Evolutionary conservation across 2,113 vertebrate species (phyloP), one percentile per base, ranked within the genome.

Genomic region (Chlorodrepanis virens): DNA sequence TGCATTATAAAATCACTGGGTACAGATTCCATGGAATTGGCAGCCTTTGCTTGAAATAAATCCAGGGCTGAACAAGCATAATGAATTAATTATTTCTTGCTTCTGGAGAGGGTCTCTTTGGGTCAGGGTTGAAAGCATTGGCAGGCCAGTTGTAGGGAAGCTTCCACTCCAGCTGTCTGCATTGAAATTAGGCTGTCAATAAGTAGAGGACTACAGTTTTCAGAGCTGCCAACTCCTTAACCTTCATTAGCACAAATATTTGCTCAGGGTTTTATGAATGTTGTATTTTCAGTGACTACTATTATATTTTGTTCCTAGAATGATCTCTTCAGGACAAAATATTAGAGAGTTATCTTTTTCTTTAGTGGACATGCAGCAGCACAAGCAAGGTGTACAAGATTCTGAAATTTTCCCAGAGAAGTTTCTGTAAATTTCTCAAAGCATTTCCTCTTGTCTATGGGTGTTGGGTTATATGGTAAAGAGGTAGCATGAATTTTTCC

Each of bases 191-290:
- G 94, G 16, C 23, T 59, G 59, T 76, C 60, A 1, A 85, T 89
- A 93, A 93, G 96, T 91, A 97, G 96, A 96, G 85, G 75, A 74
- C 75, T 93, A 93, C 97, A 96, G 95, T 97, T 90, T 93, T 83
- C 96, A 91, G 72, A 57, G 81, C 93, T 93, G 83, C 92, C 95
- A 93, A 28, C 92, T 97, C 90, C 96, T 97, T 97, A 95, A 92
- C 89, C 88, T 97, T 96, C 94, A 96, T 95, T 97, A 97, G 79
- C 83, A 92, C 91, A 97, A 97, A 97, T 97, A 97, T 97, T 97
- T 97, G 92, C 96, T 90, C 80, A 91, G 76, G 64, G 74, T 59
- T 90, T 96, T 95, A 95, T 95, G 90, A 83, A 95, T 91, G 94
- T 95, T 88, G 52, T 77, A 23, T 95, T 96, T 95, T 92, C 85